These are phyloP conservation scores for Rhegmatorhina hoffmannsi DNA, from an alignment of 2,113 vertebrate genomes.

Conservation along the genomic window DNA sequence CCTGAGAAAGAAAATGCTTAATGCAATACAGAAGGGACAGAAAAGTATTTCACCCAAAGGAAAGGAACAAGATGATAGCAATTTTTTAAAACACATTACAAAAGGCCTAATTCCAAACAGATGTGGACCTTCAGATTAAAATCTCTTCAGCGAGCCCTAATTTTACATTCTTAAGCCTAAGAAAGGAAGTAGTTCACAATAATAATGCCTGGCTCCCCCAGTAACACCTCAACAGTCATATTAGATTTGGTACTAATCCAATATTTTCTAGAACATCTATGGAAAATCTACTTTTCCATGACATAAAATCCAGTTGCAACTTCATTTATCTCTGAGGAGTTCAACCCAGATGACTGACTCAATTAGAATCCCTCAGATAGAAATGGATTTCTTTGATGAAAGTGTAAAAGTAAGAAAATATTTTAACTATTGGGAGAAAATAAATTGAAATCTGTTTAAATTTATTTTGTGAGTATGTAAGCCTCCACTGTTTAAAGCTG, in stretches of 20 bases:
- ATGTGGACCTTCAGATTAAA: not conserved
- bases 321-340: not conserved
- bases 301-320: not conserved
- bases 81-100: not conserved
- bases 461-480: not conserved
- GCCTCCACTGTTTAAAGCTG: not conserved
- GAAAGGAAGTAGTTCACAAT: not conserved
- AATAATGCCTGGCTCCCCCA: not conserved
- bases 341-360: not conserved
- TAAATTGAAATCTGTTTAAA: not conserved
- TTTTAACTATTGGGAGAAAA: not conserved
- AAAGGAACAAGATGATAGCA: not conserved
- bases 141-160: not conserved
- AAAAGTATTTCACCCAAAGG: not conserved
- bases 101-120: slow-evolving; percentile 2
- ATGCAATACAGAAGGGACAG: not conserved
- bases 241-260: not conserved
- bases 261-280: not conserved
- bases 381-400: not conserved
- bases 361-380: not conserved
- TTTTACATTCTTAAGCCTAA: not conserved
- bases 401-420: not conserved
- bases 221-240: not conserved
- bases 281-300: not conserved
- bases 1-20: not conserved